A percentile compares a stretch with the other conserved stretches of the same genome.
Evolutionary conservation across 1,140 invertebrate genomes (phyloP).

Genomic region (Sweltsa coloradensis): DNA sequence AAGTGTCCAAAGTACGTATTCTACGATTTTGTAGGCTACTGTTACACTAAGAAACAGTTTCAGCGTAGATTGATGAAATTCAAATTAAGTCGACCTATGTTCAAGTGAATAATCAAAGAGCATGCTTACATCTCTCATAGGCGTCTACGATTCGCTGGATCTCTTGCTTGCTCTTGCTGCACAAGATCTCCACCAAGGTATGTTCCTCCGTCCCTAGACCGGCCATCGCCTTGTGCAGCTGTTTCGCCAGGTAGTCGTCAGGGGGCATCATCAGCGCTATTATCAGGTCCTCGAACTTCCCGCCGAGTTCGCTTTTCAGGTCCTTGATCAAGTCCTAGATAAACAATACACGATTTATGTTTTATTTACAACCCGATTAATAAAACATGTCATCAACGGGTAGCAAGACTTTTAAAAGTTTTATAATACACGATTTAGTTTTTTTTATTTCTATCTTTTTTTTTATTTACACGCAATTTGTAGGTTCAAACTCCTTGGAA

Average conservation of each 20-base stretch:
- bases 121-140: slow-evolving; percentile 32
- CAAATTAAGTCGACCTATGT: no score
- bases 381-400: neutral
- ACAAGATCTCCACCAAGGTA: slow-evolving; percentile 36
- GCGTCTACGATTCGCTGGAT: slow-evolving; percentile 28
- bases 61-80: no score
- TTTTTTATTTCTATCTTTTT: neutral
- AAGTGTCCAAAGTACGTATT: no score
- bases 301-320: slow-evolving; percentile 39
- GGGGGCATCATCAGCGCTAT: slow-evolving; percentile 37
- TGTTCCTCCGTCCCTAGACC: slow-evolving; percentile 32
- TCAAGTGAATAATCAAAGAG: slow-evolving; percentile 26
- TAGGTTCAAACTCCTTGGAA: neutral
- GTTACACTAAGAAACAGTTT: no score
- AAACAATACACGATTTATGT: neutral
- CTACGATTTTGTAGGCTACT: no score
- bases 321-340: slow-evolving; percentile 37
- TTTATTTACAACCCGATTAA: neutral
- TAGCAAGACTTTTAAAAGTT: neutral
- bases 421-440: neutral
- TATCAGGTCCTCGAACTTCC: slow-evolving; percentile 41
- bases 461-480: neutral
- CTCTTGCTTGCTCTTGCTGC: slow-evolving; percentile 32
- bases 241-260: slow-evolving; percentile 35
- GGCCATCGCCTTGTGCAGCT: slow-evolving; percentile 36